A percentile compares a stretch with the other conserved stretches of the same genome.
These are phyloP conservation scores for Oscheius onirici DNA, from an alignment of 2,888 invertebrate species.

Conservation along the genomic window DNA sequence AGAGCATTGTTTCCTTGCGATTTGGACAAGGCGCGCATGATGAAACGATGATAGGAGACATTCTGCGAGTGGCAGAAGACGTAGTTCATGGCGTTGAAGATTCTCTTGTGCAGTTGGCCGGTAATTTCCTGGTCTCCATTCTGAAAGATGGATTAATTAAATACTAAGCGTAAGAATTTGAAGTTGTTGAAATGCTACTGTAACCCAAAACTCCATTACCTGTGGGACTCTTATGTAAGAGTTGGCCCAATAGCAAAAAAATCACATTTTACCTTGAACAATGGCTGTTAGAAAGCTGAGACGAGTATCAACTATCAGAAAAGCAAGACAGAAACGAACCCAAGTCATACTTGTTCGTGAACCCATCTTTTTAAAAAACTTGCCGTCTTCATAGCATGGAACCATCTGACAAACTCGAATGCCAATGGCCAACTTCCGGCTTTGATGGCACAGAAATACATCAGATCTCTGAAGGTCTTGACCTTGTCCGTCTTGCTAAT, in stretches of 20 bases:
- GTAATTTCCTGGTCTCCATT: conserved; percentile 34
- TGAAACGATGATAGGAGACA: conserved; percentile 66
- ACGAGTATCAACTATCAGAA: no score
- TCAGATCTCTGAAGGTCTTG: conserved; percentile 60
- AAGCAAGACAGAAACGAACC: no score
- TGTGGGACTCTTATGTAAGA: no score
- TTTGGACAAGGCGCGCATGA: conserved; percentile 65
- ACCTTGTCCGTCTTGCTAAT: conserved; percentile 50
- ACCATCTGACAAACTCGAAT: conserved; percentile 67
- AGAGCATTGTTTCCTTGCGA: conserved; percentile 62
- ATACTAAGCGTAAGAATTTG: no score
- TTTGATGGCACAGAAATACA: conserved; percentile 63
- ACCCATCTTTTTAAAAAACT: conserved; percentile 6
- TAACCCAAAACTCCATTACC: no score
- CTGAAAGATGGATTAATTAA: background rate
- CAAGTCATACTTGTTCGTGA: no score
- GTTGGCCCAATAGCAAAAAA: no score
- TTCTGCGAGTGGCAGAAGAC: conserved; percentile 68
- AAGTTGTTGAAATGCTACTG: no score
- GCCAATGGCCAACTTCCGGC: conserved; percentile 62
- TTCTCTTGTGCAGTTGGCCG: conserved; percentile 41
- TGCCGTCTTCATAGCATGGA: conserved; percentile 39
- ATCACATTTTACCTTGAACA: no score
- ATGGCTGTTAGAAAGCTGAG: no score
- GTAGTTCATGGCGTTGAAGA: conserved; percentile 68